Conservation (phyloP, 2,797 vertebrate genomes). For the Danio jaintianensis region DNA sequence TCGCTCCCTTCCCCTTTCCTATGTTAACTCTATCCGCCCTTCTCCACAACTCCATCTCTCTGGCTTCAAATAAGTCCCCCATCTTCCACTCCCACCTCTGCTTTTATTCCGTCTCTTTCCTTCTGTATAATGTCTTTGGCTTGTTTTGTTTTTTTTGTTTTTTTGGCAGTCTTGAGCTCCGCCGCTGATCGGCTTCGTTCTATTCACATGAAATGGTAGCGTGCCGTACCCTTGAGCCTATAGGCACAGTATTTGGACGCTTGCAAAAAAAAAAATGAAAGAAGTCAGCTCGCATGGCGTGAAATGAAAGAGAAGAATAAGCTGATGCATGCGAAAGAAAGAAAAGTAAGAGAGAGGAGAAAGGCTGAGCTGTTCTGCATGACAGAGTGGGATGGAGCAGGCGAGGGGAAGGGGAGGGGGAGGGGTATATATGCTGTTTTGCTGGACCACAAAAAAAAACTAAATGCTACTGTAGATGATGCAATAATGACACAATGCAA, state of each 20-base stretch:
- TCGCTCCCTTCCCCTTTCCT: slow-evolving; percentile 19
- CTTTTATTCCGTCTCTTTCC: slow-evolving; percentile 13
- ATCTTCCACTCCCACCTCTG: slow-evolving; percentile 15
- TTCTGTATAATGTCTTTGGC: slow-evolving; percentile 52
- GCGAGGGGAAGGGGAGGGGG: too few relatives aligned
- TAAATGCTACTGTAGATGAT: slow-evolving; percentile 12
- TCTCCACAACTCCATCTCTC: slow-evolving; percentile 24
- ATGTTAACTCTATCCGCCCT: slow-evolving; percentile 30
- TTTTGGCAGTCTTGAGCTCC: slow-evolving; percentile 54
- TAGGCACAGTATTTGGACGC: slow-evolving; percentile 55
- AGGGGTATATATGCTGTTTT: slow-evolving; percentile 13
- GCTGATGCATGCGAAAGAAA: slow-evolving; percentile 60
- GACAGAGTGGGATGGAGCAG: slow-evolving; percentile 29
- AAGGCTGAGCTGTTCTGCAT: slow-evolving; percentile 60
- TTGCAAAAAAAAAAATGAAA: slow-evolving; percentile 59
- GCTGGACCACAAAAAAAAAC: slow-evolving; percentile 17
- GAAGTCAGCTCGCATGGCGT: slow-evolving; percentile 53
- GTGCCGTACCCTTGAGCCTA: slow-evolving; percentile 49
- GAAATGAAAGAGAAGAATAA: slow-evolving; percentile 64
- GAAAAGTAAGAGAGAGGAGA: slow-evolving; percentile 24
- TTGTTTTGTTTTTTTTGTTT: slow-evolving; percentile 11
- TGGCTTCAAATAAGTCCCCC: slow-evolving; percentile 33
- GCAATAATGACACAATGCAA: slow-evolving; percentile 24
- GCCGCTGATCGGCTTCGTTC: slow-evolving; percentile 55
- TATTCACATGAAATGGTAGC: slow-evolving; percentile 38